These are phyloP conservation scores for Sebastes steindachneri DNA, from an alignment of 2,797 vertebrate species.

Conservation along the genomic window DNA sequence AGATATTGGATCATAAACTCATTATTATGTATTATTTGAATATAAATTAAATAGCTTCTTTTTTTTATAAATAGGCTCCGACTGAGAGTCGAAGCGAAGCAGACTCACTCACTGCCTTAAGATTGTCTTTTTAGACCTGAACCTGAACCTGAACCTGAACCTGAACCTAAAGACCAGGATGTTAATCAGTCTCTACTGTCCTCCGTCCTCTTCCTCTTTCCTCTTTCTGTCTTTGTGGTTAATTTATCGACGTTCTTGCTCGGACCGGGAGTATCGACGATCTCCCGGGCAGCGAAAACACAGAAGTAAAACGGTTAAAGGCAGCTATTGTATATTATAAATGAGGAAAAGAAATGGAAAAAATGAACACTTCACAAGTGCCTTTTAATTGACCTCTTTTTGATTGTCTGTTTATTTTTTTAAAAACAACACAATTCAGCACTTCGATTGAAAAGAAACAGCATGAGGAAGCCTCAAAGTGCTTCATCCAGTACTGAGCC, in stretches of 20 bases:
- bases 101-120: neutral
- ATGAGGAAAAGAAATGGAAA: constrained; percentile 7
- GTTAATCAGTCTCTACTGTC: neutral
- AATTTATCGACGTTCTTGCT: constrained; percentile 24
- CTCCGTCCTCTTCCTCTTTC: constrained; percentile 35
- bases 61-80: neutral
- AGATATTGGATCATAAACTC: neutral
- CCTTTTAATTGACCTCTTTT: constrained; percentile 31
- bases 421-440: constrained; percentile 6
- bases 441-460: constrained; percentile 9
- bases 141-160: neutral
- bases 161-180: neutral
- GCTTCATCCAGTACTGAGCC: constrained; percentile 41
- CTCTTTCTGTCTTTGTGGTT: constrained; percentile 28
- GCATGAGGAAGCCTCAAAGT: neutral
- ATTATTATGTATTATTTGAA: neutral
- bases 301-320: constrained; percentile 64
- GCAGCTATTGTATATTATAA: constrained; percentile 68
- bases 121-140: neutral
- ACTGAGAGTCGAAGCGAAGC: neutral
- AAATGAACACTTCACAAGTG: neutral
- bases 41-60: neutral
- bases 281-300: constrained; percentile 16
- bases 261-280: neutral
- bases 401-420: constrained; percentile 14